Base-by-base conservation (phyloP, 2,113 vertebrate species). In the Narcine bancroftii region DNA sequence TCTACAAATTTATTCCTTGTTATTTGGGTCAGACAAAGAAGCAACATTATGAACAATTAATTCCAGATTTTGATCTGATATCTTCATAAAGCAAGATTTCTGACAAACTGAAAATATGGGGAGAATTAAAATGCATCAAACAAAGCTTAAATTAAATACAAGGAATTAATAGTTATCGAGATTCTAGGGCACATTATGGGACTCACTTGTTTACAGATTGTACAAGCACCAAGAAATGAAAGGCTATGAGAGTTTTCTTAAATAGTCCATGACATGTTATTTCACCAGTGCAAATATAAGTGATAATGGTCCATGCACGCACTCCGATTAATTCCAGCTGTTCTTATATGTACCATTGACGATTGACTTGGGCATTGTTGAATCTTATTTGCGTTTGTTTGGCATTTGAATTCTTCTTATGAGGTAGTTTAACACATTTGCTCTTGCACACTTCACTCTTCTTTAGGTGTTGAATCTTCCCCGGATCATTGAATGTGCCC, bases 1-100 rank as follows among this genome's bases (percentile, higher is more conserved):
- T 42, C 89, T 69, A 42, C 65, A 91, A 91, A 91, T 91, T 91
- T 91, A 42, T 91, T 91, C 89, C 89, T 71, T 91, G 89, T 91
- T 69, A 33, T 91, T 66, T 42, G 89, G 89, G 89, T 91, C 89
- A 91, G 89, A 91, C 63, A 47, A 91, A 66, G 63, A 91, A 71
- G 63, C 60, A 45, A 91, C 89, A 69, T 91, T 71, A 91, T 69
- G 71, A 69, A 69, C 39, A 91, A 91, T 91, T 91, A 91, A 47
- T 69, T 91, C 87, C 87, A 69, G 87, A 91, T 91, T 91, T 91
- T 66, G 63, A 91, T 42, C 13, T 91, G 60, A 71, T 91, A 91
- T 91, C 89, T 69, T 71, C 1, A 69, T 91, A 91, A 91, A 71
- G 63, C 13, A 17, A 65, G 85, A 65, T 89, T 65, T 65, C 85